Conservation (phyloP, 2,888 invertebrate genomes). For the Hypercompe scribonia region DNA sequence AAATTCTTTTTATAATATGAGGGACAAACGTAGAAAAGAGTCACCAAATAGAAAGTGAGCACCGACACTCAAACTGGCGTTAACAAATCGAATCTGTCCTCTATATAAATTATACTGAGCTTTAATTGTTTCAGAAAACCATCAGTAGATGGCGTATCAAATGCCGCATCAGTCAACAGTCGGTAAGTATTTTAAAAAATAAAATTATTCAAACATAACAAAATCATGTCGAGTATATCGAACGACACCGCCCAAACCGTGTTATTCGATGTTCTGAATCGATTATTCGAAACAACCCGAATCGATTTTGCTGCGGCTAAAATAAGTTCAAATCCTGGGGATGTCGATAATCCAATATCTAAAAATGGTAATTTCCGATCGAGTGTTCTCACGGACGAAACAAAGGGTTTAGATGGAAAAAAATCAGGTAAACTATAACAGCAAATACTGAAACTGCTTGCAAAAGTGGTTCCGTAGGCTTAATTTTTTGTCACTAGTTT, state of each 20-base stretch:
- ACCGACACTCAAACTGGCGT: too few relatives aligned
- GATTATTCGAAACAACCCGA: slow-evolving; percentile 64
- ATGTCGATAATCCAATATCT: slow-evolving; percentile 80
- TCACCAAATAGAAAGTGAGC: too few relatives aligned
- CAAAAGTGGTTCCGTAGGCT: slow-evolving; percentile 38
- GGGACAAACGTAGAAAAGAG: too few relatives aligned
- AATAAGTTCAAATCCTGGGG: slow-evolving; percentile 67
- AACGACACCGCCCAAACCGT: slow-evolving; percentile 70
- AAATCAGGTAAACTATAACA: slow-evolving; percentile 67
- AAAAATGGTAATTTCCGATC: slow-evolving; percentile 84
- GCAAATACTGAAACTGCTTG: slow-evolving; percentile 24
- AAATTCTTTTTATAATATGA: too few relatives aligned
- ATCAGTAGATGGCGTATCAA: slow-evolving; percentile 94
- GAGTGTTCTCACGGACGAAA: slow-evolving; percentile 81
- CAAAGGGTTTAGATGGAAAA: slow-evolving; percentile 77
- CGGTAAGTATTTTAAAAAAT: slow-evolving; percentile 89
- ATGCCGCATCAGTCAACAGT: slow-evolving; percentile 94
- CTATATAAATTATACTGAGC: background rate
- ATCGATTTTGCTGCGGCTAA: slow-evolving; percentile 68
- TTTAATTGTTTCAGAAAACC: slow-evolving; percentile 92
- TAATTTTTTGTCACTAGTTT: background rate
- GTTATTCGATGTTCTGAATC: slow-evolving; percentile 66
- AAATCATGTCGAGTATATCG: slow-evolving; percentile 38
- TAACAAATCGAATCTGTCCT: background rate
- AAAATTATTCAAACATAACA: slow-evolving; percentile 36